phyloP scores from a whole-genome alignment of 2,113 vertebrate genomes.

The Salvelinus alpinus region DNA sequence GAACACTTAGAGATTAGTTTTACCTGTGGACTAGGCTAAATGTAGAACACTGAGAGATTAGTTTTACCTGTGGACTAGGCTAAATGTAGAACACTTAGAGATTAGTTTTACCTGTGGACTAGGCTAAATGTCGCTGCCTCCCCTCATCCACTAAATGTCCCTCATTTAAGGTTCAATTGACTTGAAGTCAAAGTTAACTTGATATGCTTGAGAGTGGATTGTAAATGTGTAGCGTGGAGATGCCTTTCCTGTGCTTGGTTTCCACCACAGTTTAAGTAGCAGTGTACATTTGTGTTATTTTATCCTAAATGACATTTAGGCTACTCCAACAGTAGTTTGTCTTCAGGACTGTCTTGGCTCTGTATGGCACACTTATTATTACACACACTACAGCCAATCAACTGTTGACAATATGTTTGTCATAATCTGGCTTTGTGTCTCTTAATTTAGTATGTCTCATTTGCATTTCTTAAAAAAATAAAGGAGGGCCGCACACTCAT shows the following conservation, averaged over 20 bases:
- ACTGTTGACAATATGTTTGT: slow-evolving; percentile 9
- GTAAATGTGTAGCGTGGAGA: background rate
- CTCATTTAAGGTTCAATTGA: background rate
- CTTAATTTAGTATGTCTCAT: background rate
- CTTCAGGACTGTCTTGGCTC: background rate
- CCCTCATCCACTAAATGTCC: background rate
- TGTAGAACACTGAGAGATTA: background rate
- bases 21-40: slow-evolving; percentile 5
- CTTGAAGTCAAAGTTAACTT: background rate
- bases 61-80: background rate
- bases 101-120: background rate
- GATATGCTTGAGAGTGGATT: background rate
- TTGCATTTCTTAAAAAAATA: background rate
- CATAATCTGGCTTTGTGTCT: slow-evolving; percentile 29
- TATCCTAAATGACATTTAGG: background rate
- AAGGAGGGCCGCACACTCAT: background rate
- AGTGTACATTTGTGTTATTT: too few species aligned
- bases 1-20: background rate
- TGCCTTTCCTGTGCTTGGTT: background rate
- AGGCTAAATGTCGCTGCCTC: slow-evolving; percentile 3
- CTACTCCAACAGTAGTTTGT: background rate
- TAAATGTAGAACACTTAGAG: slow-evolving; percentile 1
- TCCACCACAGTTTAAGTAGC: background rate
- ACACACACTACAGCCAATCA: slow-evolving; percentile 2
- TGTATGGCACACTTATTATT: background rate